Evolutionary conservation across 2,797 vertebrate species (phyloP).

Genomic region (Alosa sapidissima): DNA sequence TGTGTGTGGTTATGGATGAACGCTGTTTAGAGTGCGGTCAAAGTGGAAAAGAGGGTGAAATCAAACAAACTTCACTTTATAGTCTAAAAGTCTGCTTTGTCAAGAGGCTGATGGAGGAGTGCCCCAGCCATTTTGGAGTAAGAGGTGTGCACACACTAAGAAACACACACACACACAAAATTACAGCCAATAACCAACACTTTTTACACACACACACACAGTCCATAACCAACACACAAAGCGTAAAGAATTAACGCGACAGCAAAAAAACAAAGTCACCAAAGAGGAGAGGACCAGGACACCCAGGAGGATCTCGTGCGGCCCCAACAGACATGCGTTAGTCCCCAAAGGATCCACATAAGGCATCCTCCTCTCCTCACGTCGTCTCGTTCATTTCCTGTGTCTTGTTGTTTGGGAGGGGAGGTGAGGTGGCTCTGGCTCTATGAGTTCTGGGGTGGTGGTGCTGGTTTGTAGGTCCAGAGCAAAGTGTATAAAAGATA

Average conservation of each 20-base stretch:
- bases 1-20: slow-evolving; percentile 11
- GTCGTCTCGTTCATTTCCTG: neutral
- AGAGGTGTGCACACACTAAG: neutral
- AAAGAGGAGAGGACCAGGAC: neutral
- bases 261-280: neutral
- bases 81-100: neutral
- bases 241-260: neutral
- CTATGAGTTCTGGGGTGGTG: neutral
- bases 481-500: neutral
- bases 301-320: neutral
- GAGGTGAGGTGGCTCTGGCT: neutral
- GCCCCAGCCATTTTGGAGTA: neutral
- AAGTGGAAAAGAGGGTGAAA: slow-evolving; percentile 14
- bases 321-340: neutral
- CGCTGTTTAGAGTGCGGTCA: neutral
- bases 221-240: neutral
- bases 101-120: neutral
- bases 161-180: neutral
- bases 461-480: neutral
- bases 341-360: neutral
- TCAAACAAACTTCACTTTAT: neutral
- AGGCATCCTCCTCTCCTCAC: neutral
- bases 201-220: neutral
- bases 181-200: neutral
- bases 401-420: neutral